A percentile compares a stretch with the other conserved stretches of the same genome.
phyloP scores from a whole-genome alignment of 2,113 vertebrate genomes.

The Sturnira hondurensis region DNA sequence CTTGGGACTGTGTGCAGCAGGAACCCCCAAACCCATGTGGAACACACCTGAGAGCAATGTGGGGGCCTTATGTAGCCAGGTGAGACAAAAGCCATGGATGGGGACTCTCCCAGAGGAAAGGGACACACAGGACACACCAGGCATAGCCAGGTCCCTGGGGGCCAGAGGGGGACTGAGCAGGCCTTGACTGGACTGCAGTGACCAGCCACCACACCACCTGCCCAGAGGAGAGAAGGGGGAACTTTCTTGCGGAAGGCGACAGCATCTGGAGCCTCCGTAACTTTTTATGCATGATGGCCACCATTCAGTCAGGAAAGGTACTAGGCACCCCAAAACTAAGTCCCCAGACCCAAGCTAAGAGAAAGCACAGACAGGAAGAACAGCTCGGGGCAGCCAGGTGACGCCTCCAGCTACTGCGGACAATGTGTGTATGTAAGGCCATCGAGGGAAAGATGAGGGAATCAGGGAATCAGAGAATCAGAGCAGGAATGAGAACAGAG shows the following conservation, averaged over 20 bases:
- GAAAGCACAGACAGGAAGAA: not conserved
- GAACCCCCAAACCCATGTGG: accelerated
- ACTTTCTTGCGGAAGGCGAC: no score
- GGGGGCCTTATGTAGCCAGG: not conserved
- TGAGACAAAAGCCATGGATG: not conserved
- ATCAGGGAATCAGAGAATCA: not conserved
- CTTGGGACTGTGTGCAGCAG: no score
- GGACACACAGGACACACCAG: no score
- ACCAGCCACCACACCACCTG: not conserved
- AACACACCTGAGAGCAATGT: not conserved
- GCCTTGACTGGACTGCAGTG: not conserved
- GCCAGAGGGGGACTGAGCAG: no score
- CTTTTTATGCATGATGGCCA: not conserved
- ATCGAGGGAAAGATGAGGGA: not conserved
- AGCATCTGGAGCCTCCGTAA: not conserved
- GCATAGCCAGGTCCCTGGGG: no score
- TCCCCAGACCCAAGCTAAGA: not conserved
- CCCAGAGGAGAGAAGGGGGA: not conserved
- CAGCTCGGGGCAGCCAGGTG: not conserved
- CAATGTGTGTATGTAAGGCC: not conserved
- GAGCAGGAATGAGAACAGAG: not conserved
- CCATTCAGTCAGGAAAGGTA: not conserved
- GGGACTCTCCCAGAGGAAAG: not conserved
- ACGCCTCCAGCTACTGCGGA: not conserved
- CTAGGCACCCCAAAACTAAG: not conserved